Percentiles rank a stretch among this genome's conserved stretches.
Conservation (phyloP, 1,140 invertebrate species). For the Zaprionus inermis region DNA sequence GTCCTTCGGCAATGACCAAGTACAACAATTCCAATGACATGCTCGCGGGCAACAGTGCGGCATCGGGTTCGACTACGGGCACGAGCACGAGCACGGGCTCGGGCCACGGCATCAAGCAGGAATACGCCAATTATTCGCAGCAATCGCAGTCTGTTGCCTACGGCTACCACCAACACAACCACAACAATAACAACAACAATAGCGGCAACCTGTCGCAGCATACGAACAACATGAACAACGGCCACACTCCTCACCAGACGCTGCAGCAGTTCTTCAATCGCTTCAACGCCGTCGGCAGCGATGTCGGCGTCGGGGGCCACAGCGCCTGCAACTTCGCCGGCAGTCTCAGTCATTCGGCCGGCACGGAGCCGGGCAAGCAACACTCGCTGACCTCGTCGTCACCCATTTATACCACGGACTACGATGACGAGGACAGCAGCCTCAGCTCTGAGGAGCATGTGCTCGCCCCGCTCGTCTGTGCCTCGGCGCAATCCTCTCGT, state of each 20-base stretch:
- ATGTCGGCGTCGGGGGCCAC: constrained; percentile 29
- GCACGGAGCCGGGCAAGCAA: constrained; percentile 50
- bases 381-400: constrained; percentile 63
- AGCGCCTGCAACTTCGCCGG: constrained; percentile 15
- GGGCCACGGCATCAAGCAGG: constrained; percentile 62
- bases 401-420: constrained; percentile 78
- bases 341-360: constrained; percentile 32
- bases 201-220: constrained; percentile 17
- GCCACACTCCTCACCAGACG: constrained; percentile 66
- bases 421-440: constrained; percentile 80
- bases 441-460: constrained; percentile 85
- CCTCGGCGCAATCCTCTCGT: constrained; percentile 86
- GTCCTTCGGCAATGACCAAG: constrained; percentile 68
- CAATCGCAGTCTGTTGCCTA: constrained; percentile 43
- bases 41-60: constrained; percentile 13
- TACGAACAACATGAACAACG: neutral
- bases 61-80: neutral
- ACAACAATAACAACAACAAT: constrained; percentile 21
- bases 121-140: constrained; percentile 63
- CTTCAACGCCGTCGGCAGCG: constrained; percentile 80
- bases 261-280: constrained; percentile 79
- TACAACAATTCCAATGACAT: constrained; percentile 64
- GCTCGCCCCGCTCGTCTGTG: constrained; percentile 84
- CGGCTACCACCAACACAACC: constrained; percentile 31
- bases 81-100: neutral